phyloP scores from a whole-genome alignment of 2,888 invertebrate genomes.

The Coelopa pilipes region DNA sequence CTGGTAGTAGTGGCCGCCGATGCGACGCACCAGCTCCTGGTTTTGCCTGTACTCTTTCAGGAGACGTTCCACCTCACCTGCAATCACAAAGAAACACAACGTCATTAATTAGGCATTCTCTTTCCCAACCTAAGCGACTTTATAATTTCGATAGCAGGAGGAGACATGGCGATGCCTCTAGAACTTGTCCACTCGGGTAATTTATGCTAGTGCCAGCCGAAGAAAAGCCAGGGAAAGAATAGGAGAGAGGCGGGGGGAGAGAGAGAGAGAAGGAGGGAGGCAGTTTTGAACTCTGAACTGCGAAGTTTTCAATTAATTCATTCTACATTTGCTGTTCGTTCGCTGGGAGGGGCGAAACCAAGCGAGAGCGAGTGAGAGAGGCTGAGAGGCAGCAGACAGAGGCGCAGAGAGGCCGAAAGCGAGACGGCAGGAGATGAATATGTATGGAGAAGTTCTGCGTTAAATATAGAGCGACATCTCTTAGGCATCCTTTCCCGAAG shows the following conservation, averaged over 20 bases:
- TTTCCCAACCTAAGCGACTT: too few species aligned
- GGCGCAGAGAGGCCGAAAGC: too few species aligned
- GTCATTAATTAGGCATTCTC: too few species aligned
- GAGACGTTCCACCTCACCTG: slow-evolving; percentile 92
- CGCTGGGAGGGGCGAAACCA: slow-evolving; percentile 11
- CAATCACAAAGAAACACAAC: slow-evolving; percentile 47
- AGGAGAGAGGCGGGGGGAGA: not conserved
- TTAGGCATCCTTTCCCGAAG: not conserved
- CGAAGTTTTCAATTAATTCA: too few species aligned
- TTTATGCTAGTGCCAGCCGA: too few species aligned
- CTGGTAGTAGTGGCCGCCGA: slow-evolving; percentile 92
- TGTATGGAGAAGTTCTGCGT: slow-evolving; percentile 9
- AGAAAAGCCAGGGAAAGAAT: slow-evolving; percentile 32
- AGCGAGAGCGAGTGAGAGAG: too few species aligned
- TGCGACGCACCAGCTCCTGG: slow-evolving; percentile 90
- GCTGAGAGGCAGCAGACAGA: too few species aligned
- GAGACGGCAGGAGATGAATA: too few species aligned
- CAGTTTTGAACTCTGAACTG: not conserved
- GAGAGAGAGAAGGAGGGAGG: slow-evolving; percentile 42
- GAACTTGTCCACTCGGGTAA: too few species aligned
- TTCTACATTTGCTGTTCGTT: too few species aligned
- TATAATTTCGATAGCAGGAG: too few species aligned
- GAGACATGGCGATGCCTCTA: too few species aligned
- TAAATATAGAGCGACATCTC: slow-evolving; percentile 5
- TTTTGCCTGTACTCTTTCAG: slow-evolving; percentile 91